phyloP scores from a whole-genome alignment of 2,113 vertebrate species.

The Nanger granti region DNA sequence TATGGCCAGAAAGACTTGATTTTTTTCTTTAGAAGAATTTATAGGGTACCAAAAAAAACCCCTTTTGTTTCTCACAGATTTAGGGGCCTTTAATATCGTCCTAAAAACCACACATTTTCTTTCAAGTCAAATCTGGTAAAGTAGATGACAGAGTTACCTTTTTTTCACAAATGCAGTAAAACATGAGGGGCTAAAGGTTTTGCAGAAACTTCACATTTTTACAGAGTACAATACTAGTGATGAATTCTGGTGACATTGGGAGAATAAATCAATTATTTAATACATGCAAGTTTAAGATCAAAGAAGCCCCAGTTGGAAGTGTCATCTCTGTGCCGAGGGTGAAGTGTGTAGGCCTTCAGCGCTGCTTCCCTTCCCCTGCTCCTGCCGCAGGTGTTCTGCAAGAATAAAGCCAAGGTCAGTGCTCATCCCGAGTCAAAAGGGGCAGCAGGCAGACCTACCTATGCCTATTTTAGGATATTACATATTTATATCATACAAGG shows the following conservation, averaged over 20 bases:
- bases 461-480: neutral
- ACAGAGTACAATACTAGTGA: neutral
- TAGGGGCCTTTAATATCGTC: slow-evolving; percentile 17
- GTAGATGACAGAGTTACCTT: neutral
- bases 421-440: neutral
- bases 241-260: neutral
- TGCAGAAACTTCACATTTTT: slow-evolving; percentile 22
- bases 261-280: slow-evolving; percentile 41
- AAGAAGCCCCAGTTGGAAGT: neutral
- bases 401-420: slow-evolving; percentile 16
- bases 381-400: slow-evolving; percentile 69
- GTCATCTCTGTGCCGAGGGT: slow-evolving; percentile 66
- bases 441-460: neutral
- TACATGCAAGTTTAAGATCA: neutral
- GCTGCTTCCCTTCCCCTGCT: neutral
- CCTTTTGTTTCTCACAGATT: slow-evolving; percentile 31
- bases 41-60: neutral
- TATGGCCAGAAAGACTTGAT: slow-evolving; percentile 40
- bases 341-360: slow-evolving; percentile 48
- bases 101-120: slow-evolving; percentile 10
- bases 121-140: slow-evolving; percentile 43
- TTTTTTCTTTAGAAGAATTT: slow-evolving; percentile 20
- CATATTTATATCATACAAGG: neutral
- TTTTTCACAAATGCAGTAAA: slow-evolving; percentile 62
- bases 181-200: neutral